Evolutionary conservation across 1,140 invertebrate genomes (phyloP).

Genomic region (Mylabris phalerata): DNA sequence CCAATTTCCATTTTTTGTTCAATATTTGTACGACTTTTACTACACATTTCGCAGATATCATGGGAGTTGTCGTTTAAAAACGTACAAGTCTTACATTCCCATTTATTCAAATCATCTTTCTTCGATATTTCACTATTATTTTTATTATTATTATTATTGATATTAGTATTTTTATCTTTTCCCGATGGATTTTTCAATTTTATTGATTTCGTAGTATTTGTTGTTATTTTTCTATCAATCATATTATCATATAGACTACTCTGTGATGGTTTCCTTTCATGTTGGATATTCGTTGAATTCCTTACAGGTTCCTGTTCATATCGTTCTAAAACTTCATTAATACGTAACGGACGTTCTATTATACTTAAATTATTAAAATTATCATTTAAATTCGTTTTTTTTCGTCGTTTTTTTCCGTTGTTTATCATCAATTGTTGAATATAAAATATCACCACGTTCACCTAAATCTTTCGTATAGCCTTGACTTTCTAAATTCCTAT

Average conservation of each 20-base stretch:
- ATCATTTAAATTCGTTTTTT: conserved; percentile 48
- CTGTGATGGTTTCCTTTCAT: conserved; percentile 20
- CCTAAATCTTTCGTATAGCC: conserved; percentile 63
- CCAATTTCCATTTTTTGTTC: conserved; percentile 64
- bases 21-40: conserved; percentile 56
- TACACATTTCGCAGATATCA: conserved; percentile 72
- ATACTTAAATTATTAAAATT: conserved; percentile 41
- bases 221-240: not conserved
- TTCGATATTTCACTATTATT: conserved; percentile 1
- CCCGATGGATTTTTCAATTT: conserved; percentile 2
- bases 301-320: conserved; percentile 41
- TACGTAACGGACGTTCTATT: conserved; percentile 47
- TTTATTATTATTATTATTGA: conserved; percentile 5
- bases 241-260: conserved; percentile 35
- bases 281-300: conserved; percentile 37
- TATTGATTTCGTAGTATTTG: not conserved
- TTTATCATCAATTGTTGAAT: conserved; percentile 41
- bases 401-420: conserved; percentile 42
- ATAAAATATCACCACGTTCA: conserved; percentile 55
- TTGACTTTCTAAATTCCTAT: conserved; percentile 63
- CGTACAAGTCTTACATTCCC: conserved; percentile 67
- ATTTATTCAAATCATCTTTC: conserved; percentile 35
- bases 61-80: conserved; percentile 52
- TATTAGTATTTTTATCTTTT: conserved; percentile 4
- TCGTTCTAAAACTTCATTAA: conserved; percentile 48